These are phyloP conservation scores for Troides oblongomaculatus DNA, from an alignment of 2,888 invertebrate species.

Conservation along the genomic window DNA sequence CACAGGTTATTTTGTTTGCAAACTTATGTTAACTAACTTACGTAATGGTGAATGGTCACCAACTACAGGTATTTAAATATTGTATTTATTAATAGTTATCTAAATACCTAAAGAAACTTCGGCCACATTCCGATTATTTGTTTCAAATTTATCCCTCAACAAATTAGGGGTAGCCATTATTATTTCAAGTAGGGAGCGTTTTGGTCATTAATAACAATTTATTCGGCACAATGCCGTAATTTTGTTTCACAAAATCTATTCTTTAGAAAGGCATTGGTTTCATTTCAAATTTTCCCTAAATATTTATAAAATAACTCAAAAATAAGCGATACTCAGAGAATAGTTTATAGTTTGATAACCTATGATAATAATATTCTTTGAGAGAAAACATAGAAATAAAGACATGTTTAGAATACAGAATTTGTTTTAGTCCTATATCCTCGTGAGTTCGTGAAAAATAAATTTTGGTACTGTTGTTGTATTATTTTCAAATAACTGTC, in stretches of 20 bases:
- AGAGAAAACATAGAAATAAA: too few species aligned
- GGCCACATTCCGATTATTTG: constrained; percentile 28
- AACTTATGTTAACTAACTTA: too few species aligned
- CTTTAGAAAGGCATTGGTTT: constrained; percentile 73
- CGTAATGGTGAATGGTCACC: too few species aligned
- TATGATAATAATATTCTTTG: not conserved
- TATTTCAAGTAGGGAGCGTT: constrained; percentile 66
- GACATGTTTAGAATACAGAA: too few species aligned
- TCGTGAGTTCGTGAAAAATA: too few species aligned
- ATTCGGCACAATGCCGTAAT: constrained; percentile 75
- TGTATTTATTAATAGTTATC: constrained; percentile 16
- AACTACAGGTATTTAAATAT: too few species aligned
- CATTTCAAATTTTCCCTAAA: constrained; percentile 48
- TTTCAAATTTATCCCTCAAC: constrained; percentile 58
- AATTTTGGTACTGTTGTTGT: too few species aligned
- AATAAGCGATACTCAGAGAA: constrained; percentile 46
- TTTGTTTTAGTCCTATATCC: too few species aligned
- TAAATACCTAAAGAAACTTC: constrained; percentile 30
- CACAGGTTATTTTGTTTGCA: too few species aligned
- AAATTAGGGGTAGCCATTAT: constrained; percentile 65
- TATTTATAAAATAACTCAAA: not conserved
- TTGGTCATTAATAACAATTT: constrained; percentile 79
- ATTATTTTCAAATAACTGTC: too few species aligned
- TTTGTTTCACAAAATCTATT: constrained; percentile 65
- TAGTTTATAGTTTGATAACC: constrained; percentile 33